Evolutionary conservation across 2,113 vertebrate genomes (phyloP), one percentile per base, ranked within the genome.

Genomic region (Tetrax tetrax): DNA sequence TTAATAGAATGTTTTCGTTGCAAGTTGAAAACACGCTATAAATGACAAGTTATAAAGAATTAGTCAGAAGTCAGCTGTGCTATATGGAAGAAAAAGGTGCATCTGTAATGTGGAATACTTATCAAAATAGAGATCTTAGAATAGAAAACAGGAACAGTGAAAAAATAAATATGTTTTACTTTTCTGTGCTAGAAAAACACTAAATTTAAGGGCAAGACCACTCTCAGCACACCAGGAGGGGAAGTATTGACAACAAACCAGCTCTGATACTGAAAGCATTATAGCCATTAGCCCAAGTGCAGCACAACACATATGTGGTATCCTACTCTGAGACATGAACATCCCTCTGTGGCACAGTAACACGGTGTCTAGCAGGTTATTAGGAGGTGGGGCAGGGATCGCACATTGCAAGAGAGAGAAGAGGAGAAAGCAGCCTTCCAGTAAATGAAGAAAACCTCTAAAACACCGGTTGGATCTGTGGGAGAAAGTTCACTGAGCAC

Each of bases 301-400:
- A 53, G 13, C 66, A 20, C 9, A 54, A 20, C 6, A 11, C 1
- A 4, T 6, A 7, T 0, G 0, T 7, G 15, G 7, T 22, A 29
- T 17, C 53, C 22, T 53, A 0, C 37, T 48, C n/a, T 18, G 33
- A 66, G 56, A 28, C 33, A 20, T 0, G 6, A 78, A 6, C 12
- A n/a, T 29, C 45, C 10, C 12, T 54, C 77, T 37, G 25, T 27
- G 43, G 9, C 38, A 68, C 29, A 25, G 18, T 11, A 9, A 13
- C 12, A 18, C 0, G 1, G 3, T 5, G 15, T 27, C 25, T 29
- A 45, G 27, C 23, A 61, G 25, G 23, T 33, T 27, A 29, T 23
- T 19, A 25, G 21, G 41, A 79, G 38, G 14, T 69, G n/a, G 3
- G 17, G 10, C 12, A 35, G 2, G 51, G 47, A 47, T 86, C 13